Evolutionary conservation across 2,113 vertebrate species (phyloP).

Genomic region (Ceratotherium simum): DNA sequence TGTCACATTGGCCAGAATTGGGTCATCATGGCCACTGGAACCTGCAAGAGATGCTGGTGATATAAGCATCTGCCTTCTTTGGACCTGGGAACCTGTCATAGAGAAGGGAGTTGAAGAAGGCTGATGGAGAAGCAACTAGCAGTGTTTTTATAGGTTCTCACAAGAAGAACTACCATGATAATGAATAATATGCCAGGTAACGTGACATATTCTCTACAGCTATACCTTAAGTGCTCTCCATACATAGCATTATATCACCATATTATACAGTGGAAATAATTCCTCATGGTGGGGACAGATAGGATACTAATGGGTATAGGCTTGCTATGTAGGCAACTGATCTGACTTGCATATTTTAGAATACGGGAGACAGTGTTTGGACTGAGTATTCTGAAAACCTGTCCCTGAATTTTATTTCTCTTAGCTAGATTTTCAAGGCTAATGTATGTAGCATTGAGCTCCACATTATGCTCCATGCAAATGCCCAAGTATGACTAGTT

Average conservation of each 20-base stretch:
- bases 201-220: background rate
- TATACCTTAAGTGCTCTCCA: background rate
- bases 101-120: background rate
- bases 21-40: background rate
- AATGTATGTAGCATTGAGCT: background rate
- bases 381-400: background rate
- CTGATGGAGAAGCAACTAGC: background rate
- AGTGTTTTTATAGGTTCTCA: background rate
- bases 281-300: background rate
- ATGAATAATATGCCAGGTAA: background rate
- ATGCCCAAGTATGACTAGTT: background rate
- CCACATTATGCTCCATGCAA: background rate
- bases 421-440: slow-evolving; percentile 12
- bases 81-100: background rate
- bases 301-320: background rate
- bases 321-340: background rate
- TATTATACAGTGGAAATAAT: background rate
- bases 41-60: background rate
- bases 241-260: background rate
- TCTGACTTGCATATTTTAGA: background rate
- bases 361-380: background rate
- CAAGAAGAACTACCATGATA: background rate
- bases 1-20: background rate
- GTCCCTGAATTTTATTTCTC: background rate
- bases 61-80: background rate